phyloP scores from a whole-genome alignment of 2,888 invertebrate species.

The Choristoneura rosaceana region DNA sequence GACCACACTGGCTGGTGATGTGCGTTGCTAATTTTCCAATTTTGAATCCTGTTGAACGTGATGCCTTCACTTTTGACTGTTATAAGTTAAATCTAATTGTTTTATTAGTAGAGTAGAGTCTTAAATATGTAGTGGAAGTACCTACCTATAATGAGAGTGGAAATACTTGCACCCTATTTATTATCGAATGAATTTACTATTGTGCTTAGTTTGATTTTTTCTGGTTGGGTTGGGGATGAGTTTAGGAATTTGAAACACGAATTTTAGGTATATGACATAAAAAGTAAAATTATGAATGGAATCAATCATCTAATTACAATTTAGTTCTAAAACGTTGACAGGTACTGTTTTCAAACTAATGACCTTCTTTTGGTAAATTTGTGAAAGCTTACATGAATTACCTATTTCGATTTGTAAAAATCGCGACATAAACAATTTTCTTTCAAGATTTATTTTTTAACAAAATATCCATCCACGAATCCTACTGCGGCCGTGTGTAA shows the following conservation, averaged over 20 bases:
- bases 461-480: not conserved
- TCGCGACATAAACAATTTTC: not conserved
- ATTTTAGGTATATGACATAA: not conserved
- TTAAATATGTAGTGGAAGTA: too few species aligned
- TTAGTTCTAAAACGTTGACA: too few species aligned
- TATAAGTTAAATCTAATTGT: not conserved
- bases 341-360: too few species aligned
- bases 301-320: not conserved
- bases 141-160: too few species aligned
- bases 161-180: not conserved
- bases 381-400: too few species aligned
- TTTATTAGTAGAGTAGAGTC: not conserved
- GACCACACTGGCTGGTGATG: conserved; percentile 77
- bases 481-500: not conserved
- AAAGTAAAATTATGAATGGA: not conserved
- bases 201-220: not conserved
- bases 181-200: not conserved
- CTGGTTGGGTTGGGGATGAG: not conserved
- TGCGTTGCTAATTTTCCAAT: conserved; percentile 81
- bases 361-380: too few species aligned
- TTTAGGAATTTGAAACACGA: not conserved
- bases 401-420: too few species aligned
- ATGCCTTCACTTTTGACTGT: not conserved
- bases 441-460: not conserved
- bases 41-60: conserved; percentile 56